Evolutionary conservation across 2,797 vertebrate species (phyloP).

Genomic region (Lagorchestes hirsutus): DNA sequence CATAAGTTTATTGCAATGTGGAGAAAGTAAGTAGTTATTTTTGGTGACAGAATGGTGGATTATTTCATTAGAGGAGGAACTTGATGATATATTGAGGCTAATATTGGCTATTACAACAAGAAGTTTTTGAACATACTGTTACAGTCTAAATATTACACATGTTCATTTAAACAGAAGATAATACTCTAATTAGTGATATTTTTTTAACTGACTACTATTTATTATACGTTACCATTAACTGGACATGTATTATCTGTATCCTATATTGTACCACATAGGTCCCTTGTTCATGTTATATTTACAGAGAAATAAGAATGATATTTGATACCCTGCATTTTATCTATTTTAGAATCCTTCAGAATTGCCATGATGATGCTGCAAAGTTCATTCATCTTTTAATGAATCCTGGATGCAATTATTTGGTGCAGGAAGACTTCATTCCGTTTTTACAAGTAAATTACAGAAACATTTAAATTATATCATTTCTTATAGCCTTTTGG

Average conservation of each 20-base stretch:
- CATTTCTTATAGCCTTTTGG: not conserved
- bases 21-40: conserved; percentile 93
- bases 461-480: not conserved
- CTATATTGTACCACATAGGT: not conserved
- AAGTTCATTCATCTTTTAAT: conserved; percentile 96
- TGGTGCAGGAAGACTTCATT: conserved; percentile 98
- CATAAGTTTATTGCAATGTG: conserved; percentile 99
- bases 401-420: conserved; percentile 94
- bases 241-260: not conserved
- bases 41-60: accelerated
- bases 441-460: conserved; percentile 95
- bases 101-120: not conserved
- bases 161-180: not conserved
- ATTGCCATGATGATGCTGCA: conserved; percentile 94
- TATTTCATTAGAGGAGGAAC: not conserved
- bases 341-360: conserved; percentile 92
- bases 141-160: not conserved
- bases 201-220: not conserved
- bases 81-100: not conserved
- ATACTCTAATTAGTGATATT: not conserved
- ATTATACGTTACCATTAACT: not conserved
- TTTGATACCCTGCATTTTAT: not conserved
- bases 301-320: not conserved
- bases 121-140: not conserved
- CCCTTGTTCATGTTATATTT: not conserved